Percentiles rank a stretch among this genome's conserved stretches.
Conservation (phyloP, 1,140 invertebrate species). For the Ctenoplectra terminalis region DNA sequence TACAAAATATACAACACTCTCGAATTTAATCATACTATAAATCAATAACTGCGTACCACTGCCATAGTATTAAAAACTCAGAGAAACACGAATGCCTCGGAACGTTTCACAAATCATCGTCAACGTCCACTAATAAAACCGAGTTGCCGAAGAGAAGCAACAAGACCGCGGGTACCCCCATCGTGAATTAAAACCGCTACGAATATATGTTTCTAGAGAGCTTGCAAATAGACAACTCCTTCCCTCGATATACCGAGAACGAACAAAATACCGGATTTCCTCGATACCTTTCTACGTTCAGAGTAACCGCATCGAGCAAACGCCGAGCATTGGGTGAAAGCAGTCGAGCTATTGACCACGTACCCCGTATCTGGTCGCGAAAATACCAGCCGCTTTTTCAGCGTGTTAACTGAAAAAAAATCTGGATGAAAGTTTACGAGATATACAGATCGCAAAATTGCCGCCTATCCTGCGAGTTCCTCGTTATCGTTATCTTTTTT, state of each 20-base stretch:
- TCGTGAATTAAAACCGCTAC: conserved; percentile 26
- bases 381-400: conserved; percentile 26
- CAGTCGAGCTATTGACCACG: conserved; percentile 4
- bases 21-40: no score
- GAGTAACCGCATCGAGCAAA: background rate
- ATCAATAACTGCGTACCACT: no score
- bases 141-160: background rate
- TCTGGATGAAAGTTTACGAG: conserved; percentile 47
- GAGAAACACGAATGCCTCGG: background rate
- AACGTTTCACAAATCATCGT: background rate
- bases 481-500: conserved; percentile 2
- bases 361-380: background rate
- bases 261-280: conserved; percentile 8
- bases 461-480: no score
- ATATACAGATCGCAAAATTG: conserved; percentile 25
- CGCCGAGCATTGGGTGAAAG: conserved; percentile 13
- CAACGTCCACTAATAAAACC: conserved; percentile 2
- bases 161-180: background rate
- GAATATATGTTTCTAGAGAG: conserved; percentile 7
- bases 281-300: conserved; percentile 12
- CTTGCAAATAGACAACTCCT: conserved; percentile 6
- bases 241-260: background rate
- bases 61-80: background rate
- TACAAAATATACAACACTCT: no score
- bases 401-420: conserved; percentile 49